Conservation (phyloP, 2,797 vertebrate species). For the Mus spretus region DNA sequence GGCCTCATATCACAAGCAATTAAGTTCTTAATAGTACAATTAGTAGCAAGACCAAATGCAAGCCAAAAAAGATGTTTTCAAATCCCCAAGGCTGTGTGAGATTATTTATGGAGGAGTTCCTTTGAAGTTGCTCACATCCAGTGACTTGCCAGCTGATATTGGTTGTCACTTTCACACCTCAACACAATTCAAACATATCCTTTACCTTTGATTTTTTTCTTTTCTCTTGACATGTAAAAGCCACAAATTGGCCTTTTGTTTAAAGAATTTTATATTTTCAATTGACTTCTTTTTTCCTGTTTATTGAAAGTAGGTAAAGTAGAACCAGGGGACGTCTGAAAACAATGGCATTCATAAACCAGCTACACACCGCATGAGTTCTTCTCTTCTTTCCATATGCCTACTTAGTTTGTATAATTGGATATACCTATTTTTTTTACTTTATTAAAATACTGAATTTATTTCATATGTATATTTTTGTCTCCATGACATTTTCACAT, state of each 20-base stretch:
- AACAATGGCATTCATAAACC: background rate
- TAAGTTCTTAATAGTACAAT: conserved; percentile 75
- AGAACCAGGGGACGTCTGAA: background rate
- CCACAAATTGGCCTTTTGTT: background rate
- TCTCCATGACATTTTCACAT: conserved; percentile 88
- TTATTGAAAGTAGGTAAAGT: conserved; percentile 37
- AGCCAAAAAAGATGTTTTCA: conserved; percentile 17
- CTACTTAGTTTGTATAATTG: background rate
- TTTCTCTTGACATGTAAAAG: background rate
- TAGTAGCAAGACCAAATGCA: conserved; percentile 66
- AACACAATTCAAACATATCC: background rate
- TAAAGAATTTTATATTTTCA: conserved; percentile 1
- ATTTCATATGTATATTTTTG: conserved; percentile 90
- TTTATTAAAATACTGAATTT: conserved; percentile 92
- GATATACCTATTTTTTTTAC: conserved; percentile 68
- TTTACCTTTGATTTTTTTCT: background rate
- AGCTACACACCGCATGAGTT: background rate
- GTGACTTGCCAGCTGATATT: background rate
- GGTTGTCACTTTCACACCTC: background rate
- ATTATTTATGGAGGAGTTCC: conserved; percentile 17
- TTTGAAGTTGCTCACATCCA: background rate
- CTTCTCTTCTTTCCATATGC: background rate
- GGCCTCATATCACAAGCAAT: conserved; percentile 80
- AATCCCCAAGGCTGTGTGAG: conserved; percentile 21
- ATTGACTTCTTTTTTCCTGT: background rate